Evolutionary conservation across 2,888 invertebrate genomes (phyloP).

Genomic region (Melieria picta): DNA sequence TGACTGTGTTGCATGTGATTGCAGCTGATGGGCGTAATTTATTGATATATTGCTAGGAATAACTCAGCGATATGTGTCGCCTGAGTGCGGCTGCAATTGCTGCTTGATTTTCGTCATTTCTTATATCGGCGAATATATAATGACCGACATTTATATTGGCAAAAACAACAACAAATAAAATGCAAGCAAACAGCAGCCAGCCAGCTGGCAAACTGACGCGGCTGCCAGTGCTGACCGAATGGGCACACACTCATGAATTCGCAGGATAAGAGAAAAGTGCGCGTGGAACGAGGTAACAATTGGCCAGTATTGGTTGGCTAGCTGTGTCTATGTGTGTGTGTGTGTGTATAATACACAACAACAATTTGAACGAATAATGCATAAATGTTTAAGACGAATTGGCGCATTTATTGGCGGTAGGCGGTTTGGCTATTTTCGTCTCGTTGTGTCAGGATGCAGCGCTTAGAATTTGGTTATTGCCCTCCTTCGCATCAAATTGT

Average conservation of each 20-base stretch:
- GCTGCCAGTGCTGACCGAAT: not conserved
- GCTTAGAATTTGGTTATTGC: not conserved
- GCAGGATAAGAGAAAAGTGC: conserved; percentile 18
- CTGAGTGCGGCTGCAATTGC: not conserved
- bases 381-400: conserved; percentile 44
- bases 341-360: not conserved
- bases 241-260: conserved; percentile 14
- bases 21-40: conserved; percentile 51
- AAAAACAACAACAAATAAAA: not conserved
- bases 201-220: not conserved
- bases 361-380: conserved; percentile 40
- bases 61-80: conserved; percentile 47
- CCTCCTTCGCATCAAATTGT: not conserved
- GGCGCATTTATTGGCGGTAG: conserved; percentile 24
- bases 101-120: conserved; percentile 10
- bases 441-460: not conserved
- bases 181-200: conserved; percentile 6
- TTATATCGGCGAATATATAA: conserved; percentile 30
- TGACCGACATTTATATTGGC: conserved; percentile 23
- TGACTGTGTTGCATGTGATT: conserved; percentile 12
- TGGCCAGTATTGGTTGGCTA: too few relatives aligned
- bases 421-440: not conserved
- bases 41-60: conserved; percentile 60
- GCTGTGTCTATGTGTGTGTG: not conserved
- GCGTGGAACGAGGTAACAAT: not conserved